Conservation (phyloP, 2,888 invertebrate species). For the Candidula unifasciata region DNA sequence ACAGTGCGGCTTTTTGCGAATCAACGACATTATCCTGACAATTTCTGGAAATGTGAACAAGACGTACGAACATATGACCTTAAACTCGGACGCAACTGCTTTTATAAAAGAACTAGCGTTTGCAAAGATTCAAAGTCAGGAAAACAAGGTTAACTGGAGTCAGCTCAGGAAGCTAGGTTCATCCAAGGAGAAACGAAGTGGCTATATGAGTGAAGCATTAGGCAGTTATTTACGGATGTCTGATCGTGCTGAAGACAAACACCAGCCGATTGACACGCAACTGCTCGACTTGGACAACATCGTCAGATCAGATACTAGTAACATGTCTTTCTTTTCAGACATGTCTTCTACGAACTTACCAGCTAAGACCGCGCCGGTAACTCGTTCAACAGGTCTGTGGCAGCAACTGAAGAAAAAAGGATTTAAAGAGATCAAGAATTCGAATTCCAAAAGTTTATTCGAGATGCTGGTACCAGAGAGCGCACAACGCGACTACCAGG, state of each 20-base stretch:
- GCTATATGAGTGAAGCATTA: not conserved
- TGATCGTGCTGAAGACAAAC: not conserved
- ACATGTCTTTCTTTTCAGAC: not conserved
- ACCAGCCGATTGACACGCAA: not conserved
- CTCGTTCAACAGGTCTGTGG: not conserved
- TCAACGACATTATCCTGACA: constrained; percentile 11
- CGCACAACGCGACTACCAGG: no score
- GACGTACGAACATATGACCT: not conserved
- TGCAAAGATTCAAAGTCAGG: not conserved
- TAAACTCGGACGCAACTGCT: not conserved
- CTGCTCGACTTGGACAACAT: not conserved
- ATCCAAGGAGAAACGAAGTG: not conserved
- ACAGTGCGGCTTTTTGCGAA: not conserved
- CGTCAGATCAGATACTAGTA: no score
- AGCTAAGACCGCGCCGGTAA: not conserved
- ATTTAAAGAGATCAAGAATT: not conserved
- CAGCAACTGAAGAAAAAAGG: not conserved
- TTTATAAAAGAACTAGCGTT: not conserved
- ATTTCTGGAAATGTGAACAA: constrained; percentile 19
- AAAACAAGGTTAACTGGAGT: not conserved
- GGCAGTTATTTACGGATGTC: not conserved
- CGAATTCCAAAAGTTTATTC: not conserved
- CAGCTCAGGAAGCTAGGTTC: not conserved
- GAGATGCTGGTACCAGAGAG: not conserved
- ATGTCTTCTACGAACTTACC: not conserved